These are phyloP conservation scores for Rhea pennata DNA, from an alignment of 2,113 vertebrate genomes.

Conservation along the genomic window DNA sequence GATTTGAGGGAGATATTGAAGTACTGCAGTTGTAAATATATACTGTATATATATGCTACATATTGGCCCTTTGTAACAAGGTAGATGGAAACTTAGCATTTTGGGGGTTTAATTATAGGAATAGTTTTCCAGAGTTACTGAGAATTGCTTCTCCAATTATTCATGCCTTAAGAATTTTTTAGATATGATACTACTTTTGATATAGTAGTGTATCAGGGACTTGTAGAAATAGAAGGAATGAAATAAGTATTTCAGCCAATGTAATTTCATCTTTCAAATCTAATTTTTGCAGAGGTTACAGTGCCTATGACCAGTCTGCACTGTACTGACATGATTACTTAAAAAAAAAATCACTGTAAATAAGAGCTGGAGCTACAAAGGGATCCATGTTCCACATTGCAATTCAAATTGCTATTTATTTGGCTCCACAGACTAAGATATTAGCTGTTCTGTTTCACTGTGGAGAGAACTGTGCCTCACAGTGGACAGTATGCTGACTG, in stretches of 20 bases:
- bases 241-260: background rate
- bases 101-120: background rate
- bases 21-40: background rate
- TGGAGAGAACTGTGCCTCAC: background rate
- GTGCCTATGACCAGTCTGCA: background rate
- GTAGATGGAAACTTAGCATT: background rate
- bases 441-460: background rate
- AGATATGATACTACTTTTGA: background rate
- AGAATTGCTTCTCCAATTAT: background rate
- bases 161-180: background rate
- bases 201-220: background rate
- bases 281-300: background rate
- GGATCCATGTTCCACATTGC: background rate
- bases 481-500: rapidly evolving
- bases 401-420: background rate
- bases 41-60: rapidly evolving
- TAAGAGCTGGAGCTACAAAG: background rate
- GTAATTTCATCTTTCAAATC: background rate
- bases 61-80: background rate
- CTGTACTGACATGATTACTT: background rate
- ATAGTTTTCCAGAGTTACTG: background rate
- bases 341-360: background rate
- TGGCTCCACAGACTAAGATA: background rate
- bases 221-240: background rate
- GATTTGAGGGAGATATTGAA: background rate